Percentiles rank a stretch among this genome's conserved stretches.
phyloP scores from a whole-genome alignment of 2,888 invertebrate genomes.

The Drosophila picticornis region DNA sequence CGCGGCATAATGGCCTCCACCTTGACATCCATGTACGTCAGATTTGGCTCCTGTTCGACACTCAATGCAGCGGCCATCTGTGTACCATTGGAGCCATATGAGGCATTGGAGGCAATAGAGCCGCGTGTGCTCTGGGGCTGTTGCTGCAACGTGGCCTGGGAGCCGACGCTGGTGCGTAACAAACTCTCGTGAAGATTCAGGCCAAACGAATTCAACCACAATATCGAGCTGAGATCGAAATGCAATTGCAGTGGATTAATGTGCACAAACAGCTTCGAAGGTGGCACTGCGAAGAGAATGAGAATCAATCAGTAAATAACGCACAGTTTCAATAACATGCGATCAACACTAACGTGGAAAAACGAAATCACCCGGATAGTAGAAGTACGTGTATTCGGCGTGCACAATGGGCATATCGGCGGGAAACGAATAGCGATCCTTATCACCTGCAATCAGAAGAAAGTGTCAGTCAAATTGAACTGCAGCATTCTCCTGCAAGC shows the following conservation, averaged over 20 bases:
- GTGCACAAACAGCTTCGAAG: constrained; percentile 96
- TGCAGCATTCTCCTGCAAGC: neutral
- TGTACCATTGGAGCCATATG: constrained; percentile 72
- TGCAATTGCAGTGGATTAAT: constrained; percentile 95
- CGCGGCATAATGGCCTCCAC: constrained; percentile 97
- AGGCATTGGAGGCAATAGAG: constrained; percentile 60
- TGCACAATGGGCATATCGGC: constrained; percentile 96
- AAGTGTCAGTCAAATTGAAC: constrained; percentile 11
- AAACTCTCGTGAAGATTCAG: constrained; percentile 94
- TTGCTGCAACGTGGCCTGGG: constrained; percentile 59
- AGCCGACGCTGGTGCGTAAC: constrained; percentile 86
- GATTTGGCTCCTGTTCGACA: constrained; percentile 79
- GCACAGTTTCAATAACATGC: neutral
- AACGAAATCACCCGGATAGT: constrained; percentile 95
- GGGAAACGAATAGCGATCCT: constrained; percentile 93
- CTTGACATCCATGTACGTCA: constrained; percentile 92
- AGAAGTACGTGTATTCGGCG: constrained; percentile 98
- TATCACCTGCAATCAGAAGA: constrained; percentile 87
- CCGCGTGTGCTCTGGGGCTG: constrained; percentile 49
- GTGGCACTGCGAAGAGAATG: constrained; percentile 90
- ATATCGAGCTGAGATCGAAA: constrained; percentile 94
- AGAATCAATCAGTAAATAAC: neutral
- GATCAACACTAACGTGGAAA: constrained; percentile 91
- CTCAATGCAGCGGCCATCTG: constrained; percentile 64
- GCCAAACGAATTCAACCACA: constrained; percentile 97